These are phyloP conservation scores for Cotesia typhae DNA, from an alignment of 1,140 invertebrate genomes.

Conservation along the genomic window DNA sequence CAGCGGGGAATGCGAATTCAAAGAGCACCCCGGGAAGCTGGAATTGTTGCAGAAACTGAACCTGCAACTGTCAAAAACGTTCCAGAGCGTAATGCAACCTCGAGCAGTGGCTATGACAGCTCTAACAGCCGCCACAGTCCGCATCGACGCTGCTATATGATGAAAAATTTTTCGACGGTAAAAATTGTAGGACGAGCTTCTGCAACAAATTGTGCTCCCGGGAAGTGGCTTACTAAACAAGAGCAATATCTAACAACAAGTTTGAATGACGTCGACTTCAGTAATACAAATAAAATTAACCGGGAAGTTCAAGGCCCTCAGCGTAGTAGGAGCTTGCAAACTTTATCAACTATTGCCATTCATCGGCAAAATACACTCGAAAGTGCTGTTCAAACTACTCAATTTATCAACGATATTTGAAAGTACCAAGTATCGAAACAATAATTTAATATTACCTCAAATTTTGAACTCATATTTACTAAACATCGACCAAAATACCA, in stretches of 20 bases:
- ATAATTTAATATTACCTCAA: too few species aligned
- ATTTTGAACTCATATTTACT: too few species aligned
- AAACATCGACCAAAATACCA: too few species aligned
- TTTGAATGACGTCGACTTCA: neutral
- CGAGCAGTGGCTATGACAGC: slow-evolving; percentile 55
- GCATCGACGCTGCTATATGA: slow-evolving; percentile 52
- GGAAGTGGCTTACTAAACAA: neutral
- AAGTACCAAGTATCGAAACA: too few species aligned
- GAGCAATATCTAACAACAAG: neutral
- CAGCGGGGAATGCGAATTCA: neutral
- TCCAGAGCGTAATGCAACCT: slow-evolving; percentile 43
- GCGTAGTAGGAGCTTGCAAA: slow-evolving; percentile 4
- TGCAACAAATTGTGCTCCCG: neutral
- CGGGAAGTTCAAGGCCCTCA: neutral
- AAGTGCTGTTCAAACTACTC: slow-evolving; percentile 6
- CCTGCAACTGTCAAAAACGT: slow-evolving; percentile 31
- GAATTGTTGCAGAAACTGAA: neutral
- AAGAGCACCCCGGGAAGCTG: slow-evolving; percentile 1
- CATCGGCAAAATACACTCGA: neutral
- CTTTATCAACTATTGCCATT: neutral
- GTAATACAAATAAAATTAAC: neutral
- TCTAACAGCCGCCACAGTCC: slow-evolving; percentile 50
- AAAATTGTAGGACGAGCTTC: neutral
- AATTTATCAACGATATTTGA: neutral
- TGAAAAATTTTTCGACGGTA: slow-evolving; percentile 40